Evolutionary conservation across 2,888 invertebrate genomes (phyloP).

Genomic region (Drosophila leonis): DNA sequence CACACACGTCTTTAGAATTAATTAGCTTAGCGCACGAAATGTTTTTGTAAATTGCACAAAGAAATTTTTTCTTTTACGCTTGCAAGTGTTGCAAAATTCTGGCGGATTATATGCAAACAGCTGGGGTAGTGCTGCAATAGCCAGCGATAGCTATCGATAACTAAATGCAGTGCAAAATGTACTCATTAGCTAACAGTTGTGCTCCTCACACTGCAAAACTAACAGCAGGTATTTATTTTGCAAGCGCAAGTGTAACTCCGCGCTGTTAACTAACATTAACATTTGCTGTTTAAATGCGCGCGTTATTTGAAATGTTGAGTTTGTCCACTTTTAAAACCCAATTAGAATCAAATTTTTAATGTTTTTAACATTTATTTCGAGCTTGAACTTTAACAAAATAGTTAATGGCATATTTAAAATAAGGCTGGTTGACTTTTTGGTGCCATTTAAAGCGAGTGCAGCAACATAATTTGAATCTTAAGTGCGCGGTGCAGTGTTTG

Average conservation of each 20-base stretch:
- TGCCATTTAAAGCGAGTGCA: conserved; percentile 48
- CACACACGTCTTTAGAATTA: conserved; percentile 43
- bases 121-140: conserved; percentile 48
- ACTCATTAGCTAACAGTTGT: conserved; percentile 17
- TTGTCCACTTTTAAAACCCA: not conserved
- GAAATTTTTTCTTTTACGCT: conserved; percentile 67
- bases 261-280: not conserved
- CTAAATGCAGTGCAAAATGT: conserved; percentile 14
- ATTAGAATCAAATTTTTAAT: conserved; percentile 12
- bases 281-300: not conserved
- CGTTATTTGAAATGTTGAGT: not conserved
- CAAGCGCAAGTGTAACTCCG: not conserved
- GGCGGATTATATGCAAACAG: conserved; percentile 41
- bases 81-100: conserved; percentile 61
- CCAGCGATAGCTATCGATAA: conserved; percentile 39
- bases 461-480: conserved; percentile 32
- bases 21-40: conserved; percentile 40
- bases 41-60: conserved; percentile 65
- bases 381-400: conserved; percentile 33
- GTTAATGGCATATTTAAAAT: conserved; percentile 39
- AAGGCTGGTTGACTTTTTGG: conserved; percentile 44
- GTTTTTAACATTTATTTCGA: conserved; percentile 67
- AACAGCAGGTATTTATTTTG: not conserved
- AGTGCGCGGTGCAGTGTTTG: conserved; percentile 58
- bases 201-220: conserved; percentile 23